These are phyloP conservation scores for Telmatherina bonti DNA, from an alignment of 2,797 vertebrate genomes.

Conservation along the genomic window DNA sequence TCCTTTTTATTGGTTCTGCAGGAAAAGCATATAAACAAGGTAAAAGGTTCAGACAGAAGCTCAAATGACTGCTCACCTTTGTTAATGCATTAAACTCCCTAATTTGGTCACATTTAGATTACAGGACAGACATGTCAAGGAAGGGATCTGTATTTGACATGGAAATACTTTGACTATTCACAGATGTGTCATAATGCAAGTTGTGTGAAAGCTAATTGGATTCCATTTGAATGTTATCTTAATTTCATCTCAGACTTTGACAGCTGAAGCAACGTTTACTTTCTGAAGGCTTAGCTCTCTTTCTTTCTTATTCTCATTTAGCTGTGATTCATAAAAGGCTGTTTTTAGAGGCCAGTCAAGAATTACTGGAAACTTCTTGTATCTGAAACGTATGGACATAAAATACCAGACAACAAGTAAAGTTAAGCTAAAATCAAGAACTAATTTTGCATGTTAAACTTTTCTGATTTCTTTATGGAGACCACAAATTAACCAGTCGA, in stretches of 20 bases:
- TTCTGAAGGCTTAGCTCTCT: neutral
- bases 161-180: slow-evolving; percentile 1
- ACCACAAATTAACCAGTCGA: neutral
- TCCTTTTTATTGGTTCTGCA: neutral
- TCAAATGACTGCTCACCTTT: neutral
- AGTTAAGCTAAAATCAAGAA: neutral
- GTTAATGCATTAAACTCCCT: neutral
- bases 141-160: slow-evolving; percentile 8
- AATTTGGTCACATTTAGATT: neutral
- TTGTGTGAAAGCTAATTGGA: neutral
- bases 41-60: slow-evolving; percentile 3
- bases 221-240: neutral
- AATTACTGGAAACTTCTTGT: neutral
- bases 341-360: neutral
- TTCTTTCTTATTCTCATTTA: neutral
- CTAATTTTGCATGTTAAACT: neutral
- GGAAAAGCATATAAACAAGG: slow-evolving; percentile 5
- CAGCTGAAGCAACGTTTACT: neutral
- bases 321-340: neutral
- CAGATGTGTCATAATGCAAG: neutral
- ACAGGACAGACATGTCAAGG: neutral
- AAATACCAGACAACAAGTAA: neutral
- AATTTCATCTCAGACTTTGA: neutral
- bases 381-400: neutral
- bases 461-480: neutral